Evolutionary conservation across 1,140 invertebrate genomes (phyloP).

Genomic region (Anagrus nilaparvatae): DNA sequence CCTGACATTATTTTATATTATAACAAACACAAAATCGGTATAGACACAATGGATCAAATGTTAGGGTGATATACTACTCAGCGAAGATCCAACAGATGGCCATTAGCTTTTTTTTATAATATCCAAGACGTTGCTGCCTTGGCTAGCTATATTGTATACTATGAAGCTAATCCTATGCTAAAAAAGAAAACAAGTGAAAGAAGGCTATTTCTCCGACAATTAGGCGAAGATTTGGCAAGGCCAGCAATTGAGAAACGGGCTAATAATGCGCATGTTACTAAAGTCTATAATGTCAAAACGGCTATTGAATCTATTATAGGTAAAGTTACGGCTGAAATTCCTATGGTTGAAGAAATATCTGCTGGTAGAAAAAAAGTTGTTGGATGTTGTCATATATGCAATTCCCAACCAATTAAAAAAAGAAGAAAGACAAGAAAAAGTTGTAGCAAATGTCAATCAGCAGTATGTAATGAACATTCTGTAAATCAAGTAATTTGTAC

Average conservation of each 20-base stretch:
- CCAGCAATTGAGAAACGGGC: conserved; percentile 11
- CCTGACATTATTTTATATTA: conserved; percentile 32
- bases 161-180: conserved; percentile 11
- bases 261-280: conserved; percentile 4
- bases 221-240: conserved; percentile 12
- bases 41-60: conserved; percentile 39
- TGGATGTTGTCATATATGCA: conserved; percentile 1
- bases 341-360: background rate
- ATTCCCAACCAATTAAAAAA: no score
- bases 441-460: conserved; percentile 10
- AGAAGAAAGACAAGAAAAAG: conserved; percentile 15
- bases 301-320: conserved; percentile 8
- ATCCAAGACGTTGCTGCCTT: conserved; percentile 42
- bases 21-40: no score
- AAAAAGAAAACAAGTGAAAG: conserved; percentile 11
- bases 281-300: conserved; percentile 4
- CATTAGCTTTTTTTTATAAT: no score
- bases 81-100: conserved; percentile 42
- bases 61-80: conserved; percentile 40
- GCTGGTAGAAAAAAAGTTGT: conserved; percentile 5
- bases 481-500: background rate
- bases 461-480: conserved; percentile 14
- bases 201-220: conserved; percentile 7
- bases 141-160: conserved; percentile 14
- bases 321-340: background rate